Percentiles rank a stretch among this genome's conserved stretches.
These are phyloP conservation scores for Latheticus oryzae DNA, from an alignment of 2,888 invertebrate genomes.

Conservation along the genomic window DNA sequence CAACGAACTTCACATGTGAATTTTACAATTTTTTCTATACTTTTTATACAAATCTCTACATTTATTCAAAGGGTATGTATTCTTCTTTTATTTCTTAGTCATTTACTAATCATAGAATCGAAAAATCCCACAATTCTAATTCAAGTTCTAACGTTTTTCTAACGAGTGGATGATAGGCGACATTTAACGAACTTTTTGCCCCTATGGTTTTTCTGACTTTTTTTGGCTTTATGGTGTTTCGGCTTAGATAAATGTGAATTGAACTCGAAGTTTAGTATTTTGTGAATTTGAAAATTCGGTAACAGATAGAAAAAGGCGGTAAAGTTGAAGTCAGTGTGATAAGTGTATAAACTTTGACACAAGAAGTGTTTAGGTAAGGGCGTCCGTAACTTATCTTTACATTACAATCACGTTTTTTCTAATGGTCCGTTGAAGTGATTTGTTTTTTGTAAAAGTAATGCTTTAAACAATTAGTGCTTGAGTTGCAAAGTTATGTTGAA, in stretches of 20 bases:
- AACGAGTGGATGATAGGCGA: conserved; percentile 9
- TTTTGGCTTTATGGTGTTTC: not conserved
- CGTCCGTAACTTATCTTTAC: conserved; percentile 8
- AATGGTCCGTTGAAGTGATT: not conserved
- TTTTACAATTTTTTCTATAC: conserved; percentile 44
- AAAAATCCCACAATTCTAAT: conserved; percentile 13
- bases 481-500: not conserved
- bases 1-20: conserved; percentile 56
- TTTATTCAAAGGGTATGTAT: conserved; percentile 37
- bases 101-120: not conserved
- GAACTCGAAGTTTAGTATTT: not conserved
- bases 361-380: no score
- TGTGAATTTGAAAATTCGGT: not conserved
- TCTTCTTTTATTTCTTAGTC: not conserved
- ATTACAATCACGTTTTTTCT: not conserved
- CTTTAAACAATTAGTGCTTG: no score
- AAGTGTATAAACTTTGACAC: no score
- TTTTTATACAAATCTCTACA: conserved; percentile 22
- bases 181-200: conserved; percentile 36
- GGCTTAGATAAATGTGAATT: not conserved
- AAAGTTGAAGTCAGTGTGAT: no score
- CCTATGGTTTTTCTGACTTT: conserved; percentile 9
- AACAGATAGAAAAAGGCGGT: conserved; percentile 29
- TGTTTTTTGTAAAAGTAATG: no score
- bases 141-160: conserved; percentile 31